Base-by-base conservation (phyloP, 1,140 invertebrate species). In the Pseudomyrmex gracilis region DNA sequence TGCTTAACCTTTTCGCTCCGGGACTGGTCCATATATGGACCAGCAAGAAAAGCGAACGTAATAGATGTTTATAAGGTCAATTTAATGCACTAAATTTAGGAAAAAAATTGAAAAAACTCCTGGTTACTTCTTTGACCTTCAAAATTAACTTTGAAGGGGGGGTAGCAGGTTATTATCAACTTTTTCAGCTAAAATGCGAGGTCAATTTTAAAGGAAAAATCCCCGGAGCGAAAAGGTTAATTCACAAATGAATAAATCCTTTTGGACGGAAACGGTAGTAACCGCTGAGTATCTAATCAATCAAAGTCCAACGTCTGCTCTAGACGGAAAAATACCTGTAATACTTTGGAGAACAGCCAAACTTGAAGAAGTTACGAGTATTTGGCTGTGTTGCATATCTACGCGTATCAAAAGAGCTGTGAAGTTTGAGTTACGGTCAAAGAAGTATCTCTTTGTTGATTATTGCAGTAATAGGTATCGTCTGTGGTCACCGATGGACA, bases 241-340 rank as follows among this genome's bases (percentile, higher is more conserved):
- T 13, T 70, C 49, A 2, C 45, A 70, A 2, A 24, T 70, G 22
- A 55, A 1, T 5, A 70, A 70, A 2, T 12, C 1, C 12, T 70
- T 55, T 1, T 70, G 49, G 49, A 53, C 49, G 1, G 49, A 70
- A 5, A 15, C 67, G 8, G 22, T 70, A 1, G n/a, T 53, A n/a
- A 22, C 67, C n/a, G 67, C 49, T n/a, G 22, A 34, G 0, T 70
- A 70, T 7, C 12, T 70, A 34, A 70, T 7, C 2, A 70, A 70
- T 55, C 67, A 22, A 7, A 17, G 49, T 10, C 49, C 49, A n/a
- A 70, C 49, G 0, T 24, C 2, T 0, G 13, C 49, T 1, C 2
- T 70, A 2, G 55, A 70, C 10, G 49, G 2, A 0, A 70, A 70
- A 10, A 0, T 70, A 3, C 67, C 67, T 22, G 67, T 49, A 0